A percentile compares a stretch with the other conserved stretches of the same genome.
phyloP scores from a whole-genome alignment of 1,140 invertebrate species.

The Zelostemma sp. region DNA sequence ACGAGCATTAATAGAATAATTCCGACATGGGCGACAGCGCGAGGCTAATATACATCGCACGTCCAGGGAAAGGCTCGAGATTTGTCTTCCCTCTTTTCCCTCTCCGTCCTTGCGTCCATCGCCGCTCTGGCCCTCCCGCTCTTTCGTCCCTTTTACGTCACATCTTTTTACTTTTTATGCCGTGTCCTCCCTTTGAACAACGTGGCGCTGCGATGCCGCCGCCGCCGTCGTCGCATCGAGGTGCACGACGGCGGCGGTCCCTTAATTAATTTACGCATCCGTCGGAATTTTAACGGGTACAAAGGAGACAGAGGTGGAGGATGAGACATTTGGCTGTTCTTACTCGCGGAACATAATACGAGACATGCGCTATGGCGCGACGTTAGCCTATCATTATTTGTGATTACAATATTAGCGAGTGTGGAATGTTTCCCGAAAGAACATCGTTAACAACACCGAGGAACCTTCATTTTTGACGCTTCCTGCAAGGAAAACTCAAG shows the following conservation, averaged over 20 bases:
- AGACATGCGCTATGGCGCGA: constrained; percentile 42
- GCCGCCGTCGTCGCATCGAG: constrained; percentile 15
- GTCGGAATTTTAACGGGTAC: constrained; percentile 49
- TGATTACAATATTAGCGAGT: constrained; percentile 37
- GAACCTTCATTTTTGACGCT: no score
- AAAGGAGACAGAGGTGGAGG: constrained; percentile 44
- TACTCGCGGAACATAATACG: constrained; percentile 46
- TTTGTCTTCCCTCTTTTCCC: constrained; percentile 27
- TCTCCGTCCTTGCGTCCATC: constrained; percentile 3
- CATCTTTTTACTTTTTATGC: constrained; percentile 35
- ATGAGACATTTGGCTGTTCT: constrained; percentile 44
- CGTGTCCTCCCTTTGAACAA: constrained; percentile 25
- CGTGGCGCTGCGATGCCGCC: constrained; percentile 11
- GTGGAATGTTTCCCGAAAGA: constrained; percentile 33
- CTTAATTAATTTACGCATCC: constrained; percentile 50
- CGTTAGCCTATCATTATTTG: constrained; percentile 45
- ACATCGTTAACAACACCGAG: constrained; percentile 15
- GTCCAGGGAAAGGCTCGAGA: constrained; percentile 30
- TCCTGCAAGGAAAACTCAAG: no score
- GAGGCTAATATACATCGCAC: constrained; percentile 16
- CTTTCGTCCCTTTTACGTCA: constrained; percentile 32
- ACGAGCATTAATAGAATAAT: constrained; percentile 39
- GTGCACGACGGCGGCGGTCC: constrained; percentile 35
- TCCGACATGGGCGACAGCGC: constrained; percentile 26
- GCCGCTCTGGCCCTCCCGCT: constrained; percentile 19